Base-by-base conservation (phyloP, 92 coral and sea anemone genomes). In the Muricea muricata region DNA sequence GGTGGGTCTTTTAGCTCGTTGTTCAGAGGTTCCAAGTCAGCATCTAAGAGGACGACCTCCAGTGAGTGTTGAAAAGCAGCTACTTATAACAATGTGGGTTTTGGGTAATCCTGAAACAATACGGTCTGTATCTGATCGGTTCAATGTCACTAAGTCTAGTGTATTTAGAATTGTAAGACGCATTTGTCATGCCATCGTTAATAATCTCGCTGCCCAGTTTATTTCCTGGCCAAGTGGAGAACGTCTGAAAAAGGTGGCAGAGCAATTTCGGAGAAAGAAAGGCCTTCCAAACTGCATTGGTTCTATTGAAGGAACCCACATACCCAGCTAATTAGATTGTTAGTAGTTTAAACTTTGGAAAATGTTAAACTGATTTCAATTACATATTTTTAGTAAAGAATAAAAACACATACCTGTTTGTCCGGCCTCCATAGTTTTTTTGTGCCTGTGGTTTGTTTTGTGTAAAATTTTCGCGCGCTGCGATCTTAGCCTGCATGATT, bases 241-340 rank as follows among this genome's bases (percentile, higher is more conserved):
- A n/a, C 63, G 74, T 73, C 82, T 78, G 30, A 35, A 32, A 58
- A 71, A 75, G 30, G 77, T 71, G n/a, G 77, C 26, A 7, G 81
- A 90, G 28, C 56, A 28, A 75, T 87, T 90, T 52, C 87, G 86
- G 58, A 76, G 56, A 39, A 86, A 69, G 68, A 45, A 81, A 40
- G 86, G 88, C 29, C 80, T 90, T 76, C 89, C 89, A 21, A 88
- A 83, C 29, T 85, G 84, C 57, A 75, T 90, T 25, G 93, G 91
- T 20, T 83, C 77, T 75, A 48, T 87, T 29, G 87, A 83, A 33
- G 89, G 84, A 26, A 52, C 82, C 39, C 93, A 89, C 14, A 86
- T 80, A 17, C 90, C 93, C n/a, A 42, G 14, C 7, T 42, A 42
- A 42, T 7, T 42, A n/a, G n/a, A n/a, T n/a, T n/a, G n/a, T 42